Percentiles rank a stretch among this genome's conserved stretches.
Evolutionary conservation across 2,888 invertebrate genomes (phyloP).

Genomic region (Molanna angustata): DNA sequence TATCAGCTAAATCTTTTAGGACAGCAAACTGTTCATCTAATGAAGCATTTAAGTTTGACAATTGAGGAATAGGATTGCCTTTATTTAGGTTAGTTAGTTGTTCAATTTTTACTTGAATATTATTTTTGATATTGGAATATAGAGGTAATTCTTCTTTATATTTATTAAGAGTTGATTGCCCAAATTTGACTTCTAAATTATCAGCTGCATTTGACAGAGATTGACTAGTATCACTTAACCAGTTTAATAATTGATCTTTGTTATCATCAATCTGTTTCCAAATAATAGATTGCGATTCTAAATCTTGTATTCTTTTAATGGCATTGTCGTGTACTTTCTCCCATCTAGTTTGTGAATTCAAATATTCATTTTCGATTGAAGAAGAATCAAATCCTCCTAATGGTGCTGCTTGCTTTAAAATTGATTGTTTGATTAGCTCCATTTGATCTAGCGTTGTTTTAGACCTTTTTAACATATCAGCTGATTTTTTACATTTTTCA

Average conservation of each 20-base stretch:
- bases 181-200: slow-evolving; percentile 78
- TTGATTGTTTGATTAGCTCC: slow-evolving; percentile 70
- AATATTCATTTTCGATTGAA: slow-evolving; percentile 60
- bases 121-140: slow-evolving; percentile 71
- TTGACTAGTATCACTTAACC: slow-evolving; percentile 81
- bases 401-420: slow-evolving; percentile 67
- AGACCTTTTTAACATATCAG: slow-evolving; percentile 71
- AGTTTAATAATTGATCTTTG: slow-evolving; percentile 77
- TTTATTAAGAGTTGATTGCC: slow-evolving; percentile 73
- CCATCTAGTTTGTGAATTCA: slow-evolving; percentile 64
- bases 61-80: slow-evolving; percentile 65
- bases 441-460: slow-evolving; percentile 75
- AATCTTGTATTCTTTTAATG: slow-evolving; percentile 70
- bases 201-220: slow-evolving; percentile 72
- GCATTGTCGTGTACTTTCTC: slow-evolving; percentile 69
- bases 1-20: slow-evolving; percentile 68
- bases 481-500: slow-evolving; percentile 73
- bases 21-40: slow-evolving; percentile 75
- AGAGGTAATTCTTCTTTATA: slow-evolving; percentile 84
- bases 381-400: slow-evolving; percentile 64
- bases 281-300: slow-evolving; percentile 86
- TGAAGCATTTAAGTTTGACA: slow-evolving; percentile 63
- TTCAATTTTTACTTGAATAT: slow-evolving; percentile 74
- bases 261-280: slow-evolving; percentile 91
- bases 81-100: slow-evolving; percentile 76